Base-by-base conservation (phyloP, 92 coral and sea anemone species). In the Zoanthus solanderi region DNA sequence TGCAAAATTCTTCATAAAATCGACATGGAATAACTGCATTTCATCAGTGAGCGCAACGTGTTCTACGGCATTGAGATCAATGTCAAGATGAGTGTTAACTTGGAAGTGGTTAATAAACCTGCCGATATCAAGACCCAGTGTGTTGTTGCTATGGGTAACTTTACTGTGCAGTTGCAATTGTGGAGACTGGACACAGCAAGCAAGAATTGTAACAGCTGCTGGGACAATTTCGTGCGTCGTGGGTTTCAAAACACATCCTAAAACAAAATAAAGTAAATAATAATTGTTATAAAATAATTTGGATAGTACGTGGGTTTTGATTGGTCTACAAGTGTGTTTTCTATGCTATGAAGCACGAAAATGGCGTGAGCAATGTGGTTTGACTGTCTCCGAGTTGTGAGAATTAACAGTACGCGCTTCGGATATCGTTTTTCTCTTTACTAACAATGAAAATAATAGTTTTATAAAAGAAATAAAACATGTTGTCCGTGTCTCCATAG, bases 121-220 rank as follows among this genome's bases (percentile, higher is more conserved):
- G 23, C 94, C 98, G 44, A 97, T 94, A 66, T 94, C 90, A 15
- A 97, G 94, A 28, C 94, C 99, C 7, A 97, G 91, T 10, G 98
- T 97, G 86, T 91, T 96, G 28, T 89, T 95, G 46, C 81, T 78
- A 82, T 78, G 46, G 17, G 83, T 78, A n/a, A 97, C 94, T 48
- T 83, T 89, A 56, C 94, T 88, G n/a, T 96, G 89, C 8, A 92
- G 85, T 23, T 92, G 74, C 72, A 97, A 74, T 15, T 87, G 84
- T 0, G 88, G 85, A 14, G 99, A 97, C 52, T 94, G 91, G 72
- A 97, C 94, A 60, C 96, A 97, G 94, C 95, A 85, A 17, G 94
- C 87, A 72, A 78, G 71, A 66, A 92, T 84, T 23, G 93, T 89
- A 58, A 97, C 71, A 17, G 90, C 91, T 83, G 85, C 83, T 16